Evolutionary conservation across 1,140 invertebrate species (phyloP), one percentile per base, ranked within the genome.

Genomic region (Epicauta chinensis): DNA sequence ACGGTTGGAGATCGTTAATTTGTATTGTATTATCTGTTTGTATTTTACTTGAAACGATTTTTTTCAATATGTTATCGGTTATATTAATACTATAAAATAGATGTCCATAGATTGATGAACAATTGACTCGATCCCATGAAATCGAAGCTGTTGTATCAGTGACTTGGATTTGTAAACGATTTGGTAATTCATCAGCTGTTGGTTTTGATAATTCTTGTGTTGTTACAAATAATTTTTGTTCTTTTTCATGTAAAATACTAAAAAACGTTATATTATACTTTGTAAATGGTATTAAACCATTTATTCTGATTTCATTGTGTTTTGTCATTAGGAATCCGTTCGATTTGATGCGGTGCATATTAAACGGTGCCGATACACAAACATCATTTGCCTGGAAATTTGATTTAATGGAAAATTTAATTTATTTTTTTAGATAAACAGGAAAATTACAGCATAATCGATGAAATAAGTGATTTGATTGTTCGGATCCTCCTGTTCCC

Each of bases 301-400:
- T 46, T 11, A 64, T 39, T 16, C 34, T 42, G 4, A 64, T n/a
- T 53, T 62, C 55, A 32, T 54, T 62, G 6, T 56, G 36, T 46
- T 61, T 64, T 9, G 60, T 63, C 12, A 50, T 55, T 11, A 62
- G n/a, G 39, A 64, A 64, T 16, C 63, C 63, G 16, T 51, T 54
- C 0, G 63, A 64, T 50, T 56, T 59, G 4, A 56, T 16, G 16
- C 63, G 49, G 23, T 29, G 44, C 2, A 51, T 43, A 11, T 41
- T 51, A 1, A 40, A 17, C n/a, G 48, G 42, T n/a, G 50, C 53
- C 5, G 23, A 6, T 5, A 46, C 38, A 45, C 63, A 64, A 29
- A 51, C 38, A 37, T 59, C 59, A 38, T 61, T 59, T 3, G 53
- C 61, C 61, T 63, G 39, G 37, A 59, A 61, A 42, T 13, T 10